Conservation (phyloP, 2,888 invertebrate species). For the Syrphus vitripennis region DNA sequence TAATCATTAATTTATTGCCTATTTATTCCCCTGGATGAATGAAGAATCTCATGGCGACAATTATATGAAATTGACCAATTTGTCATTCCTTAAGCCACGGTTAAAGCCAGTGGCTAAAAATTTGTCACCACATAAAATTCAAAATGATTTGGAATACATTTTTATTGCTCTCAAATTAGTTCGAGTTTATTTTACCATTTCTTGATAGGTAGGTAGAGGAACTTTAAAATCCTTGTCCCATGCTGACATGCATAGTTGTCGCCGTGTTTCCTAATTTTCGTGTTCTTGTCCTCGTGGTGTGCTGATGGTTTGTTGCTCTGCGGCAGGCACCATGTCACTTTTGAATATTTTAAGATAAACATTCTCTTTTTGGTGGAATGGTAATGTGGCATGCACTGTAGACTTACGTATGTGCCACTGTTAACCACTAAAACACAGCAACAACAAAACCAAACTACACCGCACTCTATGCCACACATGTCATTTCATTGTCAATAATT, state of each 20-base stretch:
- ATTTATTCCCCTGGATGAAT: neutral
- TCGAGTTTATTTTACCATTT: neutral
- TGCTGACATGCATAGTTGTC: neutral
- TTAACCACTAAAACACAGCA: constrained; percentile 26
- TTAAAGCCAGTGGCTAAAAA: too few species aligned
- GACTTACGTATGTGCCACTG: neutral
- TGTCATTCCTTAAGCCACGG: neutral
- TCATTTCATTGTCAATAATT: constrained; percentile 65
- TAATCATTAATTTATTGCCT: neutral
- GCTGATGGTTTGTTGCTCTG: too few species aligned
- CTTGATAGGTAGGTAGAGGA: too few species aligned
- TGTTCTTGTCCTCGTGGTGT: neutral
- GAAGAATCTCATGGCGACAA: neutral
- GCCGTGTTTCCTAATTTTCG: neutral
- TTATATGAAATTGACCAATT: neutral
- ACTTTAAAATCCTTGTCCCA: neutral
- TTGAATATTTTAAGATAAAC: constrained; percentile 46
- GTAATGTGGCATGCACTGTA: neutral
- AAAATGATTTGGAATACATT: neutral
- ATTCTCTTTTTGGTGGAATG: neutral
- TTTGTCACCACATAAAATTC: too few species aligned
- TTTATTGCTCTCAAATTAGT: neutral
- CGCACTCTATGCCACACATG: constrained; percentile 44
- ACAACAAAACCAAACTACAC: constrained; percentile 7
- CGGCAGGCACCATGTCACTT: constrained; percentile 20